Conservation (phyloP, 1,140 invertebrate species). For the Leguminivora glycinivorella region DNA sequence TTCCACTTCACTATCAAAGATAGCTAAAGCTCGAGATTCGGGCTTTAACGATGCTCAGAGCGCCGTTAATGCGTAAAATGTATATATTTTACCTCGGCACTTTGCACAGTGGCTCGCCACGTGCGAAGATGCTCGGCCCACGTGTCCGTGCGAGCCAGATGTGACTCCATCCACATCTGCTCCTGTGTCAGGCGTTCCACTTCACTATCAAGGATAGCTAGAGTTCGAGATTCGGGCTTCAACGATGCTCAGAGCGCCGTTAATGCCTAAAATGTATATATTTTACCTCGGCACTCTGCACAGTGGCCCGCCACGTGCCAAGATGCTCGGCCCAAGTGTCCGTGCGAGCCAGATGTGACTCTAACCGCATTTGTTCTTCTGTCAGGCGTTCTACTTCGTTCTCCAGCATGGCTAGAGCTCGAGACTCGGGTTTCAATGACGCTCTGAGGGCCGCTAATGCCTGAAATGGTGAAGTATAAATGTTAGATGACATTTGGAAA, state of each 20-base stretch:
- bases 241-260: no score
- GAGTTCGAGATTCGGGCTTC: no score
- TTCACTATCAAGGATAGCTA: no score
- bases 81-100: no score
- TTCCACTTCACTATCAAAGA: slow-evolving; percentile 88
- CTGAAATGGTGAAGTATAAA: slow-evolving; percentile 62
- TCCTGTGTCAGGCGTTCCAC: no score
- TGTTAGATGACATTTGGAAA: no score
- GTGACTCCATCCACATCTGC: no score
- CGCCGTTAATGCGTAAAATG: slow-evolving; percentile 85
- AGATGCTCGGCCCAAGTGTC: slow-evolving; percentile 94
- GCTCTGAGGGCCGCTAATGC: slow-evolving; percentile 88
- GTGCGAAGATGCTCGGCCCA: no score
- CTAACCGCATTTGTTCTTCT: slow-evolving; percentile 87
- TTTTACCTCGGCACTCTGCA: slow-evolving; percentile 89
- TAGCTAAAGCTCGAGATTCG: slow-evolving; percentile 86
- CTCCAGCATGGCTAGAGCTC: slow-evolving; percentile 87
- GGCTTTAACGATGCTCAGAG: slow-evolving; percentile 87
- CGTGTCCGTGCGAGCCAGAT: no score
- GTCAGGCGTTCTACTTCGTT: slow-evolving; percentile 90
- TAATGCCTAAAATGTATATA: no score
- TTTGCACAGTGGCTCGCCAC: no score
- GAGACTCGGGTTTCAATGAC: slow-evolving; percentile 87
- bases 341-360: slow-evolving; percentile 91
- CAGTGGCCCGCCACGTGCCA: slow-evolving; percentile 90